A percentile compares a stretch with the other conserved stretches of the same genome.
These are phyloP conservation scores for Xestia sexstrigata DNA, from an alignment of 2,888 invertebrate genomes.

Conservation along the genomic window DNA sequence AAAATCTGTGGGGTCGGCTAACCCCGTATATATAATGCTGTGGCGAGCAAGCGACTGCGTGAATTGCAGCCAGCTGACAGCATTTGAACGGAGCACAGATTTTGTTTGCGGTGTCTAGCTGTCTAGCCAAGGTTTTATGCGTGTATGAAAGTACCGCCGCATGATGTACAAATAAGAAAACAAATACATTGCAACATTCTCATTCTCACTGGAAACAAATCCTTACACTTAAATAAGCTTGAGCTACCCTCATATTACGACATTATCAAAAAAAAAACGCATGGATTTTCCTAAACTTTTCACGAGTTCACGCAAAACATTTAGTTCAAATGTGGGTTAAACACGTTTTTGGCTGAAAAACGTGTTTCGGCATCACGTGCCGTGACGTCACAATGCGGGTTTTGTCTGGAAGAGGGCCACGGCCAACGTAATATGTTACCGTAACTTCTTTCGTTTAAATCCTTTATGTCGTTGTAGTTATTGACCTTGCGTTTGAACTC, in stretches of 20 bases:
- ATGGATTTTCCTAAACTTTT: not conserved
- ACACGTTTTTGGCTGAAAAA: conserved; percentile 35
- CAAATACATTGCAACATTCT: not conserved
- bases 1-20: too few relatives aligned
- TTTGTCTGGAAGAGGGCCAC: not conserved
- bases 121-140: too few relatives aligned
- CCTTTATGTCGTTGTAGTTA: conserved; percentile 2
- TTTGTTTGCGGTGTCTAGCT: too few relatives aligned
- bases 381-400: conserved; percentile 5
- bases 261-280: not conserved
- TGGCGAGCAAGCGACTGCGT: too few relatives aligned
- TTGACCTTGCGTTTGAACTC: not conserved
- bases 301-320: conserved; percentile 10
- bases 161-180: too few relatives aligned
- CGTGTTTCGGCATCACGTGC: conserved; percentile 37
- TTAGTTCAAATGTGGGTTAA: conserved; percentile 13
- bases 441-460: not conserved
- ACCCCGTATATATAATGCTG: too few relatives aligned
- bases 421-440: not conserved
- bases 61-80: too few relatives aligned
- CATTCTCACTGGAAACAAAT: not conserved
- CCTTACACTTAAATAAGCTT: not conserved
- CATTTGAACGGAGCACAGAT: too few relatives aligned
- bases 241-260: not conserved
- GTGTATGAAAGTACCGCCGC: too few relatives aligned